These are phyloP conservation scores for Drosophila ustulata DNA, from an alignment of 2,888 invertebrate species.

Conservation along the genomic window DNA sequence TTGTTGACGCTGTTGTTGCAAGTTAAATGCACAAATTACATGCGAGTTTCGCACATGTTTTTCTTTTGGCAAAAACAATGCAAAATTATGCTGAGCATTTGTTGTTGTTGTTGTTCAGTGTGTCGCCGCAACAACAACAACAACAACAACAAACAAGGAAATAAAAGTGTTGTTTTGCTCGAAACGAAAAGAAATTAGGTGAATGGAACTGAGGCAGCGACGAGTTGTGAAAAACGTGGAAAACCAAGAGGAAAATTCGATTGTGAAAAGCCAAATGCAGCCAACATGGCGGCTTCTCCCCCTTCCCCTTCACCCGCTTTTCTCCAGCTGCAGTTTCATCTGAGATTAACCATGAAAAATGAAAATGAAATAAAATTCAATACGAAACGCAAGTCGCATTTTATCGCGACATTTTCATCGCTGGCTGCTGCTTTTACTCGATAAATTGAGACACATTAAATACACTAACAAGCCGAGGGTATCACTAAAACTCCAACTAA, in stretches of 20 bases:
- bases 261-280: slow-evolving; percentile 40
- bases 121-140: slow-evolving; percentile 35
- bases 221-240: slow-evolving; percentile 11
- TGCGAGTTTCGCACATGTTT: slow-evolving; percentile 39
- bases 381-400: slow-evolving; percentile 4
- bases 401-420: slow-evolving; percentile 48
- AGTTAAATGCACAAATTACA: slow-evolving; percentile 58
- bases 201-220: slow-evolving; percentile 58
- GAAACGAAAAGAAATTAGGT: slow-evolving; percentile 71
- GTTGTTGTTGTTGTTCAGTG: slow-evolving; percentile 40
- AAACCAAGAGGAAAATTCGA: slow-evolving; percentile 17
- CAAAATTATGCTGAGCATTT: slow-evolving; percentile 52
- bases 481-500: background rate
- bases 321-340: slow-evolving; percentile 27
- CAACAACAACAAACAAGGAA: slow-evolving; percentile 42
- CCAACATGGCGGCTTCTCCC: slow-evolving; percentile 8
- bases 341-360: slow-evolving; percentile 39
- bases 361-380: slow-evolving; percentile 18
- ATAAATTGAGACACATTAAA: slow-evolving; percentile 14
- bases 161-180: slow-evolving; percentile 46
- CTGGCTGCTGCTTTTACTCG: slow-evolving; percentile 26
- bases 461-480: background rate
- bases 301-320: background rate
- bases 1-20: slow-evolving; percentile 33
- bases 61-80: slow-evolving; percentile 42